phyloP scores from a whole-genome alignment of 1,140 invertebrate genomes.

The Plectrocnemia conspersa region DNA sequence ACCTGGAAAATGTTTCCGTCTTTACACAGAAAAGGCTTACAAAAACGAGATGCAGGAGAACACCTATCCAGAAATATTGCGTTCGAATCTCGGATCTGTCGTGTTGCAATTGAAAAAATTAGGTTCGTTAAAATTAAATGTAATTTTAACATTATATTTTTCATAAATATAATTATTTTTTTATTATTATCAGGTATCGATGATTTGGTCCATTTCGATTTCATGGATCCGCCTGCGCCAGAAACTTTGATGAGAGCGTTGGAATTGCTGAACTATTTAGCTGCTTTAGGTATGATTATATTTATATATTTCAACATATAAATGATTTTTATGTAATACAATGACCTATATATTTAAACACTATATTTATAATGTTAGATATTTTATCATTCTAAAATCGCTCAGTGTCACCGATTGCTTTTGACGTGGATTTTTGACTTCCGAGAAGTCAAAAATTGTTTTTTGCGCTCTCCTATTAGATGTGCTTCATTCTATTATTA shows the following conservation, averaged over 20 bases:
- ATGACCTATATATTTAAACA: not conserved
- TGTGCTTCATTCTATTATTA: too few relatives aligned
- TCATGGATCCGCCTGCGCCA: constrained; percentile 99
- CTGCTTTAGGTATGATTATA: constrained; percentile 61
- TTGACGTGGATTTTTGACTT: too few relatives aligned
- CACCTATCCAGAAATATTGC: constrained; percentile 97
- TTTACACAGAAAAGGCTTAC: constrained; percentile 99
- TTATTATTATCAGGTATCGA: constrained; percentile 67
- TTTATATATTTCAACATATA: not conserved
- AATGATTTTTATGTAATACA: not conserved
- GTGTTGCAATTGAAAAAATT: constrained; percentile 98
- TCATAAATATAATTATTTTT: constrained; percentile 6
- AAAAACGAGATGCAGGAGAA: constrained; percentile 99
- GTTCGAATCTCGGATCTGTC: constrained; percentile 93
- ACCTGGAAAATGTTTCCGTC: constrained; percentile 96
- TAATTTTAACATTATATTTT: not conserved
- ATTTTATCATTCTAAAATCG: too few relatives aligned
- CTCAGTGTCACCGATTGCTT: too few relatives aligned
- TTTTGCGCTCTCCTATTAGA: too few relatives aligned
- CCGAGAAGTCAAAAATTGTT: too few relatives aligned
- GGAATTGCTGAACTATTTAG: constrained; percentile 96
- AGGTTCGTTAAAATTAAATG: constrained; percentile 41
- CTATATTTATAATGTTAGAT: too few relatives aligned
- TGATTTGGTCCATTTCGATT: constrained; percentile 99
- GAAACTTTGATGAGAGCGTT: constrained; percentile 99